phyloP scores from a whole-genome alignment of 92 coral and sea anemone species.

The Epizoanthus illoricatus region DNA sequence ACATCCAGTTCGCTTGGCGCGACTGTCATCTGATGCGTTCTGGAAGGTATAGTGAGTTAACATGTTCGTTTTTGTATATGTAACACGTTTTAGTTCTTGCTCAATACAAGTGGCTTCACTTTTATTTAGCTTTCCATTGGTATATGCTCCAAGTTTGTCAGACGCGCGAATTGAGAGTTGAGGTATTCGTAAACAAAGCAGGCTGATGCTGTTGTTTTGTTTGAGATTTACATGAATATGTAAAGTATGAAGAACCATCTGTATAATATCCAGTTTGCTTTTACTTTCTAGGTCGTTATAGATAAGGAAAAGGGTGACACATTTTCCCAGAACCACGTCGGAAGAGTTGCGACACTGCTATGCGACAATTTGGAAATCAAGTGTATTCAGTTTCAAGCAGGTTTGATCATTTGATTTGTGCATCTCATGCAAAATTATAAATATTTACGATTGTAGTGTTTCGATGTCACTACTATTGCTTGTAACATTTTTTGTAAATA shows the following conservation, averaged over 20 bases:
- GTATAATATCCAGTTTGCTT: neutral
- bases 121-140: neutral
- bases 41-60: neutral
- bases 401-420: neutral
- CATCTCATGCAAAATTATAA: neutral
- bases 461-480: no score
- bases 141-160: neutral
- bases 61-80: neutral
- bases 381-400: constrained; percentile 15
- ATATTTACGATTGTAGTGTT: neutral
- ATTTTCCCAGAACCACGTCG: neutral
- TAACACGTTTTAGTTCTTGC: neutral
- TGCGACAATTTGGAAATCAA: constrained; percentile 6
- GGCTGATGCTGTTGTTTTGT: neutral
- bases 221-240: constrained; percentile 20
- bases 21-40: neutral
- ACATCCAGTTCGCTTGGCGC: neutral
- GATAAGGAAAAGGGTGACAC: neutral
- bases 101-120: neutral
- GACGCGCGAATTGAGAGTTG: neutral
- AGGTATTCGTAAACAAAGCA: constrained; percentile 33
- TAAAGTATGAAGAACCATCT: neutral
- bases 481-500: no score
- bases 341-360: neutral
- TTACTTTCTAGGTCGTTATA: constrained; percentile 14